These are phyloP conservation scores for Pangasianodon hypophthalmus DNA, from an alignment of 2,113 vertebrate genomes.

Conservation along the genomic window DNA sequence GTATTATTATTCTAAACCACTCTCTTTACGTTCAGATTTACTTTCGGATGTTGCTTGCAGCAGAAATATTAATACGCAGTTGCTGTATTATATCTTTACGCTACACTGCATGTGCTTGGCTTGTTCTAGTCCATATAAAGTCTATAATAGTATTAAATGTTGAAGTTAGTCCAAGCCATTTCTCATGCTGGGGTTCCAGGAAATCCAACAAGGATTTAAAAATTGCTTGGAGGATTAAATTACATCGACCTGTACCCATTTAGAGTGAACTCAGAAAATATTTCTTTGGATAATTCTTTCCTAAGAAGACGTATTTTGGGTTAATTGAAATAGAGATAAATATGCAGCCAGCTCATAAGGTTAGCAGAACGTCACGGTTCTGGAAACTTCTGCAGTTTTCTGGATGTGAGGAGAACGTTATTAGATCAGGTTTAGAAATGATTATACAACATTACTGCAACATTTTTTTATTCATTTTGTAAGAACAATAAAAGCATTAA, in stretches of 20 bases:
- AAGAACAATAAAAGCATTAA: too few species aligned
- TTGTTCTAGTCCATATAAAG: not conserved
- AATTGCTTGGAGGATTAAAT: slow-evolving; percentile 20
- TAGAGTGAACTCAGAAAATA: not conserved
- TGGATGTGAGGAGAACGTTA: too few species aligned
- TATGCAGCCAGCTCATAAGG: not conserved
- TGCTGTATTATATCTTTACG: not conserved
- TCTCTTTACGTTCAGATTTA: too few species aligned
- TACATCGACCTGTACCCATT: not conserved
- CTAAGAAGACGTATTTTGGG: not conserved
- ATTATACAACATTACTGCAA: too few species aligned
- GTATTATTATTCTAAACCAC: too few species aligned
- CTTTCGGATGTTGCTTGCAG: too few species aligned
- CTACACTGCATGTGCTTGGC: not conserved
- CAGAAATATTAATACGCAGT: not conserved
- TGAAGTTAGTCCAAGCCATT: not conserved
- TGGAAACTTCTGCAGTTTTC: not conserved
- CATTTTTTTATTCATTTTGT: too few species aligned
- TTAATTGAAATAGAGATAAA: not conserved
- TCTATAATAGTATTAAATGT: not conserved
- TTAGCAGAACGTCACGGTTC: not conserved
- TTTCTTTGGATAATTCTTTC: not conserved
- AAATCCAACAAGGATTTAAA: slow-evolving; percentile 20
- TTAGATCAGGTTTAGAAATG: too few species aligned
- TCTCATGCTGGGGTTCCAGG: not conserved